Conservation (phyloP, 2,888 invertebrate genomes). For the Tipula helvola region DNA sequence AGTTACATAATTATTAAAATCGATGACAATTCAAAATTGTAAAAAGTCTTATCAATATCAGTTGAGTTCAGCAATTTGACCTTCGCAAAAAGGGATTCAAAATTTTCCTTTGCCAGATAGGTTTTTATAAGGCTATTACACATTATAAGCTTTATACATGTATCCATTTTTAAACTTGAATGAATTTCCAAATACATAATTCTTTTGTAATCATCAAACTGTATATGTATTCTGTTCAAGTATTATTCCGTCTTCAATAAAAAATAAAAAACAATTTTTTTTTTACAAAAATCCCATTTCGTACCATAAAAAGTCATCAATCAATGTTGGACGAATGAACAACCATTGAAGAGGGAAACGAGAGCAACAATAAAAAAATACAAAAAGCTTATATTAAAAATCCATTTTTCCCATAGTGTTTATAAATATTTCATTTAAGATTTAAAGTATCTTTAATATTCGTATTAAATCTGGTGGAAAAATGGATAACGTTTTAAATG, state of each 20-base stretch:
- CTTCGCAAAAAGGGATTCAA: background rate
- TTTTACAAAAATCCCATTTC: background rate
- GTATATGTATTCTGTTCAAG: background rate
- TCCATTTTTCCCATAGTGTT: background rate
- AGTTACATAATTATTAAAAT: background rate
- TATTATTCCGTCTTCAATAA: background rate
- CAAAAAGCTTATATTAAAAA: background rate
- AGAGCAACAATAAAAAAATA: background rate
- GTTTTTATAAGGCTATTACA: background rate
- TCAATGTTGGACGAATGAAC: background rate
- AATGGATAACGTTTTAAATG: background rate
- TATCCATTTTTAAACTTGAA: background rate
- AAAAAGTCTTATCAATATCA: background rate
- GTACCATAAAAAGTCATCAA: background rate
- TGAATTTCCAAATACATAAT: conserved; percentile 4
- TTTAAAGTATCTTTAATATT: background rate
- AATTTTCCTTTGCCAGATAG: background rate
- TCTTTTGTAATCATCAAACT: background rate
- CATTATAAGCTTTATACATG: background rate
- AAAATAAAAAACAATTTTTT: background rate
- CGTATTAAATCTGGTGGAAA: background rate
- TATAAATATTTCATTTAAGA: background rate
- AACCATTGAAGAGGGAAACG: background rate
- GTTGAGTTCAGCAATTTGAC: background rate
- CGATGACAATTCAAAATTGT: background rate